Conservation (phyloP, 2,113 vertebrate species). For the Odontesthes bonariensis region DNA sequence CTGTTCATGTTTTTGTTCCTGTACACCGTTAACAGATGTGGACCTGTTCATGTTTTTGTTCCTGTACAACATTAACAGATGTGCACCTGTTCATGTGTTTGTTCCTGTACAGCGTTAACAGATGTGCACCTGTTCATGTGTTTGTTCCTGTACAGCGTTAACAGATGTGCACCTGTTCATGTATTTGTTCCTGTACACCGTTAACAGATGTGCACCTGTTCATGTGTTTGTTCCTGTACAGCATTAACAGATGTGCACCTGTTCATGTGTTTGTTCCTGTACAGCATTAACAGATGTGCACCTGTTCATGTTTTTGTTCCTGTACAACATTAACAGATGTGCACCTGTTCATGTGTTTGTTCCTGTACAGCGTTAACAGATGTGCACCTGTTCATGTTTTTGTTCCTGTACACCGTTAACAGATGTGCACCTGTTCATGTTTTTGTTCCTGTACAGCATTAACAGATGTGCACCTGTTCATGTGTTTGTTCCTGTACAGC, state of each 20-base stretch:
- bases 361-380: too few relatives aligned
- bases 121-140: background rate
- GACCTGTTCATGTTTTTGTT: background rate
- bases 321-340: too few relatives aligned
- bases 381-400: background rate
- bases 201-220: conserved; percentile 4
- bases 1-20: background rate
- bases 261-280: background rate
- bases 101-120: too few relatives aligned
- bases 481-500: too few relatives aligned
- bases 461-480: conserved; percentile 1
- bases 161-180: conserved; percentile 1
- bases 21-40: too few relatives aligned
- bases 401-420: too few relatives aligned
- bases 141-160: too few relatives aligned
- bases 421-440: background rate
- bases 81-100: background rate
- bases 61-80: too few relatives aligned
- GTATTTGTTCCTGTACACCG: too few relatives aligned
- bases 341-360: background rate
- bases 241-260: conserved; percentile 2
- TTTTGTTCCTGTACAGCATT: too few relatives aligned
- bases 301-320: background rate
- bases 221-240: background rate
- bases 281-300: background rate